These are phyloP conservation scores for Trilocha varians DNA, from an alignment of 2,888 invertebrate species.

Conservation along the genomic window DNA sequence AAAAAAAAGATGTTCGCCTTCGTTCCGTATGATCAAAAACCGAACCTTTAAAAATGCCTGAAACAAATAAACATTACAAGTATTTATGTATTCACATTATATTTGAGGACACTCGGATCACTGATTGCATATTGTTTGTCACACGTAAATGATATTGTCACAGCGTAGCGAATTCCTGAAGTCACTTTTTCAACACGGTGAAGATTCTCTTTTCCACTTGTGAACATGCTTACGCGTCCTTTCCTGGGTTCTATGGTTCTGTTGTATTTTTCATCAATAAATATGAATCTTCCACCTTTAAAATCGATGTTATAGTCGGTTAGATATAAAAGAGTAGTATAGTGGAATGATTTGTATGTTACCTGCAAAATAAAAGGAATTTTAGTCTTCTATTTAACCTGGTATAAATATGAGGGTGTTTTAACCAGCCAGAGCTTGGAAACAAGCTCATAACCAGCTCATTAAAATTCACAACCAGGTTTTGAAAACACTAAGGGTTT, in stretches of 20 bases:
- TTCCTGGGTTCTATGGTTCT: constrained; percentile 83
- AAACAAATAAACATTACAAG: background rate
- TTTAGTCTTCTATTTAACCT: too few relatives aligned
- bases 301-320: constrained; percentile 84
- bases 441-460: too few relatives aligned
- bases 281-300: constrained; percentile 87
- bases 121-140: constrained; percentile 78
- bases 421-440: too few relatives aligned
- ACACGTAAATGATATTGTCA: constrained; percentile 92
- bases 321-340: constrained; percentile 87
- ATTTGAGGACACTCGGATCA: constrained; percentile 58
- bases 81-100: constrained; percentile 7
- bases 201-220: constrained; percentile 88
- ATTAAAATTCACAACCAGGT: too few relatives aligned
- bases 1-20: too few relatives aligned
- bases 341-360: constrained; percentile 90
- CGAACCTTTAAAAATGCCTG: too few relatives aligned
- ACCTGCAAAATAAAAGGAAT: constrained; percentile 69
- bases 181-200: constrained; percentile 87
- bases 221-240: constrained; percentile 87
- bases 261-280: constrained; percentile 78
- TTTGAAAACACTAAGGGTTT: too few relatives aligned
- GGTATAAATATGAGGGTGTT: too few relatives aligned
- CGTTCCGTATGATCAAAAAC: too few relatives aligned
- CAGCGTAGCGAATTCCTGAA: constrained; percentile 83